Base-by-base conservation (phyloP, 2,888 invertebrate genomes). In the Aporophyla lueneburgensis region DNA sequence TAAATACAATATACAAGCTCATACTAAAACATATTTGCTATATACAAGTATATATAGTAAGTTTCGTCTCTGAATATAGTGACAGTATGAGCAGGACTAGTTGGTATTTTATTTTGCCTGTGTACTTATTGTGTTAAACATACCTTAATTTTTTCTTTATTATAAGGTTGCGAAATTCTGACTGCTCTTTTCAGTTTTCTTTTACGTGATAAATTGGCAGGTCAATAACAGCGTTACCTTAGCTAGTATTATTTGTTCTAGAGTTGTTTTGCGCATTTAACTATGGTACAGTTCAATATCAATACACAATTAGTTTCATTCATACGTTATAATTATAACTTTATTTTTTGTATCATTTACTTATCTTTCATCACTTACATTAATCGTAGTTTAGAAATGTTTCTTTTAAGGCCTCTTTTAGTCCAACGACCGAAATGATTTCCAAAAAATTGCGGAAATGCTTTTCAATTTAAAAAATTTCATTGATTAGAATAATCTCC, bases 401-500 rank as follows among this genome's bases (percentile, higher is more conserved):
- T n/a, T n/a, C n/a, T n/a, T n/a, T n/a, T n/a, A n/a, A n/a, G n/a
- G n/a, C n/a, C n/a, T n/a, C n/a, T n/a, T n/a, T n/a, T n/a, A 14
- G n/a, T 43, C 10, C 16, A 33, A 2, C 24, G 46, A 12, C 14
- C 1, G 10, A 69, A 59, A 14, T 10, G 5, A 2, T 59, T 40
- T 10, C n/a, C 46, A 54, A 80, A 86, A 85, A 75, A 80, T 76
- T 43, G 63, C 74, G 73, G 81, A 72, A 86, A 87, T 79, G 71
- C 65, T 71, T 76, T 81, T 85, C 75, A 84, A 61, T 85, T 66
- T 51, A 56, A 71, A n/a, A 19, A 10, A 63, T 53, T 33, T 62
- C 27, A 65, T 24, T 76, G 59, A 63, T 84, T 76, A 40, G 16
- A 67, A 77, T 81, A 83, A 92, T 93, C 94, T 94, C 94, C 93